Evolutionary conservation across 2,113 vertebrate species (phyloP).

Genomic region (Procavia capensis): DNA sequence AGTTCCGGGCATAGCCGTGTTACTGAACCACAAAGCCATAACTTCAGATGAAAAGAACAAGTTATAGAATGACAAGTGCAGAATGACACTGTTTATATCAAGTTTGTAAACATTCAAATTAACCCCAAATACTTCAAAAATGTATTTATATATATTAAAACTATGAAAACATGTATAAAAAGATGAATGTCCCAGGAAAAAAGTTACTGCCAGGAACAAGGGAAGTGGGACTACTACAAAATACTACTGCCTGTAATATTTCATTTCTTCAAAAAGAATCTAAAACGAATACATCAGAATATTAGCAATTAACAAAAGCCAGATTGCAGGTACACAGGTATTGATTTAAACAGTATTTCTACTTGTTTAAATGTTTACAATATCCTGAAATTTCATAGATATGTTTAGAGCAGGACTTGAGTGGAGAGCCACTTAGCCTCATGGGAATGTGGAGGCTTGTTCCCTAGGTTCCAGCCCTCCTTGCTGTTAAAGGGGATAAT

Average conservation of each 20-base stretch:
- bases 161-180: not conserved
- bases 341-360: slow-evolving; percentile 20
- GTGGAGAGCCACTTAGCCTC: not conserved
- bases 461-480: not conserved
- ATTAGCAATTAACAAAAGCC: not conserved
- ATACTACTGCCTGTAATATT: not conserved
- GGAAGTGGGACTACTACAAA: not conserved
- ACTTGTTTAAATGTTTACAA: slow-evolving; percentile 9
- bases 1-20: not conserved
- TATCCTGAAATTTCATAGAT: slow-evolving; percentile 21
- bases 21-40: not conserved
- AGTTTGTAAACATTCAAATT: not conserved
- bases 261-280: not conserved
- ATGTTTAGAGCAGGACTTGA: not conserved
- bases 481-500: not conserved
- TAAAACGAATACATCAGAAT: not conserved
- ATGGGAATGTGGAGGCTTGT: not conserved
- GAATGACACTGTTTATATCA: not conserved
- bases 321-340: not conserved
- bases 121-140: not conserved
- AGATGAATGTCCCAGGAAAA: not conserved
- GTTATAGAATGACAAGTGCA: not conserved
- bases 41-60: not conserved
- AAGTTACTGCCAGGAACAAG: not conserved
- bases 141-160: not conserved